Evolutionary conservation across 2,797 vertebrate species (phyloP).

Genomic region (Lateolabrax maculatus): DNA sequence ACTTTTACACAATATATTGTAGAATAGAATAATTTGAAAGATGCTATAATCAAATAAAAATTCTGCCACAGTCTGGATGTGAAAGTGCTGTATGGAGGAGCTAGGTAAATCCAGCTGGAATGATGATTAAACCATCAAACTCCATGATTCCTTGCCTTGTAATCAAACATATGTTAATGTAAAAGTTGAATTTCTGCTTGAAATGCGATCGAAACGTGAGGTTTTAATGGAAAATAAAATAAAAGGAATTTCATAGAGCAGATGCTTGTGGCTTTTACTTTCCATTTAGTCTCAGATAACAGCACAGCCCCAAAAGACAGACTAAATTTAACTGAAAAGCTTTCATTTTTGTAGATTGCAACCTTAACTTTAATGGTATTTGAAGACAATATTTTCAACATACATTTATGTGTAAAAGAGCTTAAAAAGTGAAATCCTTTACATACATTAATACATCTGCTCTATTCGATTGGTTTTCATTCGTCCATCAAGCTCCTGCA

Average conservation of each 20-base stretch:
- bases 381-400: neutral
- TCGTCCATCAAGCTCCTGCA: neutral
- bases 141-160: too few relatives aligned
- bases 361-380: neutral
- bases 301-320: neutral
- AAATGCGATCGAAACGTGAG: neutral
- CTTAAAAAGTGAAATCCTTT: neutral
- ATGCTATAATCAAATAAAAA: too few relatives aligned
- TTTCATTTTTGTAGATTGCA: neutral
- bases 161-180: too few relatives aligned
- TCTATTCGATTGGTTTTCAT: neutral
- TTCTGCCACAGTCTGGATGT: too few relatives aligned
- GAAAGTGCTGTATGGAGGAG: too few relatives aligned
- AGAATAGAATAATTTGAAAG: too few relatives aligned
- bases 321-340: neutral
- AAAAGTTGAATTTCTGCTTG: too few relatives aligned
- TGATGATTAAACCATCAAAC: too few relatives aligned
- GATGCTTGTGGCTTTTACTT: neutral
- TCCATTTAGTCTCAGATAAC: neutral
- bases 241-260: neutral
- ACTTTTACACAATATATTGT: too few relatives aligned
- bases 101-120: too few relatives aligned
- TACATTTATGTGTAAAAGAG: neutral
- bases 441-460: neutral
- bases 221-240: neutral